These are phyloP conservation scores for Halcyon smyrnensis DNA, from an alignment of 2,797 vertebrate genomes.

Conservation along the genomic window DNA sequence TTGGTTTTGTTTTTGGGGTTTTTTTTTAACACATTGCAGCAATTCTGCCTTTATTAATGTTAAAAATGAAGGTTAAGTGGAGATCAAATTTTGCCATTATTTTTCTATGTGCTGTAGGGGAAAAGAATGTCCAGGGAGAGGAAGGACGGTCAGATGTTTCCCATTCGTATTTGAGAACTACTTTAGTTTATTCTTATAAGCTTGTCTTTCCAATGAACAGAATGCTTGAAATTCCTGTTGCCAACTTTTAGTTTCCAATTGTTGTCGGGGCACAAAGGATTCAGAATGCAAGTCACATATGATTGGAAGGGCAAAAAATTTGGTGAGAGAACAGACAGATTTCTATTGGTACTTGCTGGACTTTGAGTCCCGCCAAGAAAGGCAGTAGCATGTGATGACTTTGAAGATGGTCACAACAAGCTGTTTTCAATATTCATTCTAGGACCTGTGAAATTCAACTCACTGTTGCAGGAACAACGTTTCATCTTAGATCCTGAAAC, in stretches of 20 bases:
- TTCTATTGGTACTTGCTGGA: neutral
- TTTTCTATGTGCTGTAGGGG: neutral
- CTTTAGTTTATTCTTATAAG: neutral
- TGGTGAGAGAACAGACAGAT: neutral
- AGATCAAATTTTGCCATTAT: neutral
- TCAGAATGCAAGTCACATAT: no score
- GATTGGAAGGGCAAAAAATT: neutral
- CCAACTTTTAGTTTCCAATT: neutral
- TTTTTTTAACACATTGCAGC: neutral
- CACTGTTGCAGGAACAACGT: neutral
- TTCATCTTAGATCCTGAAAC: neutral
- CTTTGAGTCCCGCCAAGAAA: neutral
- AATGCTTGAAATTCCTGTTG: neutral
- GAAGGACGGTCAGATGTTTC: neutral
- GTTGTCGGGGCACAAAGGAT: neutral
- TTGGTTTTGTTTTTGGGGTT: neutral
- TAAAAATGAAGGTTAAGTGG: neutral
- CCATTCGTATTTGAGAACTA: neutral
- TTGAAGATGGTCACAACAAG: neutral
- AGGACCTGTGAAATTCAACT: neutral
- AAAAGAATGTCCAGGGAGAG: neutral
- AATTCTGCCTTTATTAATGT: neutral
- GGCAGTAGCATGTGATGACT: rapidly evolving
- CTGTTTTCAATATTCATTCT: neutral
- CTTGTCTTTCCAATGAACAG: neutral